Conservation (phyloP, 2,797 vertebrate species). For the Mormyrus proboscirostris region DNA sequence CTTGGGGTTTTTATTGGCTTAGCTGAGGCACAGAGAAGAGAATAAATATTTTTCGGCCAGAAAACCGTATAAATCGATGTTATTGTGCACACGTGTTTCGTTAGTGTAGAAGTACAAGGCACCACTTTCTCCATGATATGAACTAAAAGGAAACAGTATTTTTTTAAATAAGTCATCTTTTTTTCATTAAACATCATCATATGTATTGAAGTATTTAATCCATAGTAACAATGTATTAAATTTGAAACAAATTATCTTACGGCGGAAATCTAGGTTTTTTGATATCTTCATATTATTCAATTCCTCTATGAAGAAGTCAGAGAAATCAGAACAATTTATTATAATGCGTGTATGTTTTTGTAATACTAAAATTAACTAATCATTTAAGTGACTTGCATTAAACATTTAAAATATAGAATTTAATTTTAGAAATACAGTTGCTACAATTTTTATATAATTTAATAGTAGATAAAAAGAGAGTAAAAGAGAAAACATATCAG, state of each 20-base stretch:
- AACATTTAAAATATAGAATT: neutral
- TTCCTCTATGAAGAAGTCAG: conserved; percentile 39
- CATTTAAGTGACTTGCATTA: neutral
- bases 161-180: neutral
- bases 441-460: neutral
- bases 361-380: neutral
- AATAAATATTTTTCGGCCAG: neutral
- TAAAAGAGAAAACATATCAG: neutral
- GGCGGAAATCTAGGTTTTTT: conserved; percentile 31
- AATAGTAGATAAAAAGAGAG: neutral
- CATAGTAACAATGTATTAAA: conserved; percentile 32
- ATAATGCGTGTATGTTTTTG: neutral
- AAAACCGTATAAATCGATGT: neutral
- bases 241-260: conserved; percentile 40
- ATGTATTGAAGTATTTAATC: conserved; percentile 44
- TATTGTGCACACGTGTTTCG: neutral
- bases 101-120: neutral
- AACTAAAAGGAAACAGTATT: neutral
- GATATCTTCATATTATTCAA: conserved; percentile 44
- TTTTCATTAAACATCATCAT: neutral
- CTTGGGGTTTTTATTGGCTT: neutral
- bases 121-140: neutral
- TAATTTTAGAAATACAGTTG: neutral
- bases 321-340: conserved; percentile 29
- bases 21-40: neutral